Percentiles rank a stretch among this genome's conserved stretches.
These are phyloP conservation scores for Porites australiensis DNA, from an alignment of 64 coral and sea anemone species.

Conservation along the genomic window DNA sequence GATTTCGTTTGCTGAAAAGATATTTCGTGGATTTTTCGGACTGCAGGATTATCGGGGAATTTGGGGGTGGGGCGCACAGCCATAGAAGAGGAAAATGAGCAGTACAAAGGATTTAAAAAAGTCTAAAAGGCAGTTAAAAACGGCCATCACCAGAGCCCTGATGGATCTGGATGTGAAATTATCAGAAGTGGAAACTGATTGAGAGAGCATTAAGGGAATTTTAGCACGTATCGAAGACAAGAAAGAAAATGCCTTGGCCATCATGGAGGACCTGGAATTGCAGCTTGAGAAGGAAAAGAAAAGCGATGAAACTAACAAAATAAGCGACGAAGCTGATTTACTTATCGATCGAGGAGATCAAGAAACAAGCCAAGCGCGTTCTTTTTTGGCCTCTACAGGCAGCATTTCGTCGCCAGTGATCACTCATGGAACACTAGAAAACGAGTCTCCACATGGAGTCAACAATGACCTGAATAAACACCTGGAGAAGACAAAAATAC, in stretches of 20 bases:
- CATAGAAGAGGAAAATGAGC: neutral
- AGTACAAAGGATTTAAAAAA: neutral
- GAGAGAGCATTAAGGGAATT: neutral
- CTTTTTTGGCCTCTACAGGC: neutral
- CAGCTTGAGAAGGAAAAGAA: neutral
- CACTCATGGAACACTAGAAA: neutral
- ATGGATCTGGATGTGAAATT: neutral
- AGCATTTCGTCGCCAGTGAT: neutral
- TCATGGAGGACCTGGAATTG: neutral
- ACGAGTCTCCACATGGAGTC: neutral
- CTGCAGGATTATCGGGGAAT: neutral
- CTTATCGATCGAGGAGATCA: conserved; percentile 38
- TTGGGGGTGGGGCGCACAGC: neutral
- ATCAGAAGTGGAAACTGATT: neutral
- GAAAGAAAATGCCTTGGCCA: neutral
- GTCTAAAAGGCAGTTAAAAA: neutral
- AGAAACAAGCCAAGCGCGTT: conserved; percentile 15
- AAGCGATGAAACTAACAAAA: neutral
- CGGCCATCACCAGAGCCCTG: neutral
- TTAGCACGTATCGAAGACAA: neutral
- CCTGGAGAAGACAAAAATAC: conserved; percentile 53
- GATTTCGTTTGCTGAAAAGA: too few relatives aligned
- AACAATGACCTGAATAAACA: conserved; percentile 32
- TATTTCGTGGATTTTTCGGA: too few relatives aligned
- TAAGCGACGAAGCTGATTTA: neutral